Evolutionary conservation across 2,888 invertebrate species (phyloP), one percentile per base, ranked within the genome.

Genomic region (Macrophya alboannulata): DNA sequence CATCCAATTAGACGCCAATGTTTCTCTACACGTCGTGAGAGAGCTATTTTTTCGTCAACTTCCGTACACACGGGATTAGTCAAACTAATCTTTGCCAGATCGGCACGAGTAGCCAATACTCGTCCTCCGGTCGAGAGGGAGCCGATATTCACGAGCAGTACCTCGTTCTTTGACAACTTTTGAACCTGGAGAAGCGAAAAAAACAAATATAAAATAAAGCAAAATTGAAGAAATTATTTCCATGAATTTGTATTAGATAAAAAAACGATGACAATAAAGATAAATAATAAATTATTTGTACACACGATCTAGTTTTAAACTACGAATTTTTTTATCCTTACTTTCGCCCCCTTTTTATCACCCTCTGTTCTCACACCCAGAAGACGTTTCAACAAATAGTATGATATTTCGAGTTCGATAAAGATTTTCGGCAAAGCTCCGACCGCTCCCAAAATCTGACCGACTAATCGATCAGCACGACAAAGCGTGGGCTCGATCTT

Each of bases 1-100:
- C 99, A 99, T 90, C 99, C 99, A 93, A 99, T 99, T 93, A 99
- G 96, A 94, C 99, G 97, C 99, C 99, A 99, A 95, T 99, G 99
- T 94, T 99, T 99, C 92, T 99, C 99, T 68, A 99, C 99, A 94
- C 99, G 96, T 93, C 99, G 96, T 93, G 99, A 99, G 76, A 99
- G 96, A n/a, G 99, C 99, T 91, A 99, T 99, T 94, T 99, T 99
- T 94, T 99, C 99, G 84, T 99, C 99, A 86, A 98, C 97, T 94
- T 99, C 99, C 12, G 99, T 99, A 94, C 99, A 99, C 8, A 99
- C 99, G 1, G 99, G 99, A 94, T 98, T 99, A 40, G 98, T 99
- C 85, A 99, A 95, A 81, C 98, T 97, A 89, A 99, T 99, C 95
- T 99, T 99, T 40, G 99, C 99, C 94, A 99, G 97, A 96, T 99